A percentile compares a stretch with the other conserved stretches of the same genome.
These are phyloP conservation scores for Falcunculus frontatus DNA, from an alignment of 2,113 vertebrate species.

Conservation along the genomic window DNA sequence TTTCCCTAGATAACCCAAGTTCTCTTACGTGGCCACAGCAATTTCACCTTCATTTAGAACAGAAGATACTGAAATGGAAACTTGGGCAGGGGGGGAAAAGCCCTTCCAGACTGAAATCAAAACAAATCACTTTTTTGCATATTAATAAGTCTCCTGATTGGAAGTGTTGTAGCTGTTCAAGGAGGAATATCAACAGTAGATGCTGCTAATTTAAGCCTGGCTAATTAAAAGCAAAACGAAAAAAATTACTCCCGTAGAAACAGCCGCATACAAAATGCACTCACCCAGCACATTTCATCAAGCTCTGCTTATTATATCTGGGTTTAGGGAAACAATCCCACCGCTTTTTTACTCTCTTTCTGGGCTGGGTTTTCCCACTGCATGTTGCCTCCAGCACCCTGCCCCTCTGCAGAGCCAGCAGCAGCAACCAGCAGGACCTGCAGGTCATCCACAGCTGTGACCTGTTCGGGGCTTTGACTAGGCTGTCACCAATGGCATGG, in stretches of 20 bases:
- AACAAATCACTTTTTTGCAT: constrained; percentile 71
- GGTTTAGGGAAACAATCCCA: neutral
- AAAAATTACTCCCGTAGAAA: constrained; percentile 48
- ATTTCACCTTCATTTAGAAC: constrained; percentile 31
- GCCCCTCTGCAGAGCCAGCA: neutral
- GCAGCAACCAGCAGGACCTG: neutral
- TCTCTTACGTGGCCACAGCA: neutral
- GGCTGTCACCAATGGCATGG: accelerated
- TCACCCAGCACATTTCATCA: neutral
- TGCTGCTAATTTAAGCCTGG: constrained; percentile 71
- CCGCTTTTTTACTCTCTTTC: neutral
- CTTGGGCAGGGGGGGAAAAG: neutral
- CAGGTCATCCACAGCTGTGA: neutral
- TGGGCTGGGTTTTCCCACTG: neutral
- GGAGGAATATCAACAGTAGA: constrained; percentile 68
- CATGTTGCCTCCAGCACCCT: accelerated
- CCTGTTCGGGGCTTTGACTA: neutral
- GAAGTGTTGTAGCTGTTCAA: constrained; percentile 56
- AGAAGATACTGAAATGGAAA: constrained; percentile 43
- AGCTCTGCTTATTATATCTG: neutral
- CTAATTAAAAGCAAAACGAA: constrained; percentile 60
- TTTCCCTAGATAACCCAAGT: neutral
- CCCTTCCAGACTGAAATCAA: constrained; percentile 63
- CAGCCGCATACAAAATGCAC: neutral
- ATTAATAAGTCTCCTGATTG: constrained; percentile 70